Evolutionary conservation across 2,113 vertebrate genomes (phyloP).

Genomic region (Oreocharis arfaki): DNA sequence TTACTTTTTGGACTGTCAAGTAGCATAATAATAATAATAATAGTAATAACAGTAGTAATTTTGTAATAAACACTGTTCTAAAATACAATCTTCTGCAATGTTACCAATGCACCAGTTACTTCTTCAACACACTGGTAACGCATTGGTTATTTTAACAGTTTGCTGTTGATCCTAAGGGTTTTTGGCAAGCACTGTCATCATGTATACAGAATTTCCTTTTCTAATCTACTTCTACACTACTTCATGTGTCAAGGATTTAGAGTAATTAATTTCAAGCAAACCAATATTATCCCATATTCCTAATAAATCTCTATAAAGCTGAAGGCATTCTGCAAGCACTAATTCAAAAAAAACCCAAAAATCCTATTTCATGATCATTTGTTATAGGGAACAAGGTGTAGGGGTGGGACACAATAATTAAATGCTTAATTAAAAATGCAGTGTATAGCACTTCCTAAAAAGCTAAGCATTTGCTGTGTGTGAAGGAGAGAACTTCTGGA

Average conservation of each 20-base stretch:
- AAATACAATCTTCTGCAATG: neutral
- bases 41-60: neutral
- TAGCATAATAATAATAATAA: neutral
- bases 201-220: neutral
- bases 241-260: constrained; percentile 7
- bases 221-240: neutral
- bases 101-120: neutral
- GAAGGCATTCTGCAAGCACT: neutral
- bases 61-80: neutral
- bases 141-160: neutral
- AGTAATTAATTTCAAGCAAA: constrained; percentile 44
- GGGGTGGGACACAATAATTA: neutral
- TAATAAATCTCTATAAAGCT: constrained; percentile 8
- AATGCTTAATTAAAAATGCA: constrained; percentile 8
- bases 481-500: constrained; percentile 38
- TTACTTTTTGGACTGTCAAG: neutral
- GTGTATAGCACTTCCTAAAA: constrained; percentile 1
- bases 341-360: neutral
- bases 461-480: neutral
- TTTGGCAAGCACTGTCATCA: neutral
- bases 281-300: constrained; percentile 1
- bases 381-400: neutral
- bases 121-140: neutral
- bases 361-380: neutral
- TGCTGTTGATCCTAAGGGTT: neutral